Evolutionary conservation across 1,140 invertebrate species (phyloP).

Genomic region (Drosophila fuyamai): DNA sequence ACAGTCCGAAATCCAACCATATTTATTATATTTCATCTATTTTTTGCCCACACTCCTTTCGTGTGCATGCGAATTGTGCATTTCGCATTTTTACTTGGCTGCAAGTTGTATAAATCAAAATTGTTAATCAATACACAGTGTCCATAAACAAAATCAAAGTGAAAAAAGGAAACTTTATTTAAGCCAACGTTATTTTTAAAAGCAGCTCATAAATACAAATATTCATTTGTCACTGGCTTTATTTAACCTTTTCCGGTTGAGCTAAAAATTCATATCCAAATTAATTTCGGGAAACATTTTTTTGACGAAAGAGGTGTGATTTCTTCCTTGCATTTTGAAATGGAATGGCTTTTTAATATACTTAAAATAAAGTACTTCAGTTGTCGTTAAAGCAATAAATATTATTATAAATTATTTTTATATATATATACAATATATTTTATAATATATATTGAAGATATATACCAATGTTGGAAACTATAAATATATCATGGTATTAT

Average conservation of each 20-base stretch:
- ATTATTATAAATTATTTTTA: too few species aligned
- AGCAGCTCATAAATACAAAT: constrained; percentile 22
- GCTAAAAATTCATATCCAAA: constrained; percentile 13
- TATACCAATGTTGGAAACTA: too few species aligned
- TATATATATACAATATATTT: too few species aligned
- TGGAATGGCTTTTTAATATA: background rate
- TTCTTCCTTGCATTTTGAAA: background rate
- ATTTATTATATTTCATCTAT: constrained; percentile 42
- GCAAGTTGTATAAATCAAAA: constrained; percentile 55
- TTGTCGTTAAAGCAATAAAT: too few species aligned
- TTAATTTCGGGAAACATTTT: background rate
- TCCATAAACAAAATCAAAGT: constrained; percentile 37
- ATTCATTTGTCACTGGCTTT: constrained; percentile 18
- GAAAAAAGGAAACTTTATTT: constrained; percentile 5
- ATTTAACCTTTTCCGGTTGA: background rate
- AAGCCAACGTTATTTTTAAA: constrained; percentile 13
- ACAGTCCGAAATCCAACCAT: constrained; percentile 14
- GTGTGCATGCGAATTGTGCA: constrained; percentile 28
- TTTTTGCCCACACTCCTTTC: constrained; percentile 8
- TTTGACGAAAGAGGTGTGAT: background rate
- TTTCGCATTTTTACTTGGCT: constrained; percentile 41
- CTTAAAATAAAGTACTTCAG: too few species aligned
- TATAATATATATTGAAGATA: too few species aligned
- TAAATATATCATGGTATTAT: too few species aligned
- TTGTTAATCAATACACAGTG: constrained; percentile 51